Percentiles rank a stretch among this genome's conserved stretches.
Evolutionary conservation across 2,113 vertebrate species (phyloP).

Genomic region (Suricata suricatta): DNA sequence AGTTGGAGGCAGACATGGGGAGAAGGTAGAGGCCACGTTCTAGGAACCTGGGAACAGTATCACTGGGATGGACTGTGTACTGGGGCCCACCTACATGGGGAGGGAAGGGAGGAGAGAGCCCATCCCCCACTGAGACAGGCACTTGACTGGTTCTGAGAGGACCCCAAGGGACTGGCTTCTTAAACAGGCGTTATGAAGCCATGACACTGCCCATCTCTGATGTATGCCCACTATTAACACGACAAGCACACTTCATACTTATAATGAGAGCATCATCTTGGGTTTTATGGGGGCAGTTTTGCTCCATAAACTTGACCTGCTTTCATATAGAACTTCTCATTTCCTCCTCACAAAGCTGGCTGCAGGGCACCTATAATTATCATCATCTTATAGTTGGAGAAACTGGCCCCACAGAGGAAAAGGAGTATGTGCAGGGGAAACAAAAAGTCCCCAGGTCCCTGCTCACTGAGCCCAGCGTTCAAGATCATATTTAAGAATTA

Average conservation of each 20-base stretch:
- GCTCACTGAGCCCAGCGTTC: background rate
- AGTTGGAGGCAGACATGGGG: background rate
- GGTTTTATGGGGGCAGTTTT: conserved; percentile 42
- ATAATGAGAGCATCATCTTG: background rate
- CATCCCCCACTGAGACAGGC: too few species aligned
- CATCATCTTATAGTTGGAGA: conserved; percentile 14
- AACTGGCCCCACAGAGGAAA: background rate
- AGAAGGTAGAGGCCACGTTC: background rate
- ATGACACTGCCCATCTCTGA: background rate
- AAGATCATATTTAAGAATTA: background rate
- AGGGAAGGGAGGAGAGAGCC: background rate
- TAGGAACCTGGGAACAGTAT: background rate
- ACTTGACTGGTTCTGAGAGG: background rate
- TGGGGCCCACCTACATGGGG: background rate
- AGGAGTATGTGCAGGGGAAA: background rate
- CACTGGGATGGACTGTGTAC: background rate
- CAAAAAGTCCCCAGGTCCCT: background rate
- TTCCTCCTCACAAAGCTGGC: conserved; percentile 59
- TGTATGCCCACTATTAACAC: background rate
- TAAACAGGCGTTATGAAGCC: too few species aligned
- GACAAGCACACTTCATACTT: background rate
- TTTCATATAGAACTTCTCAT: conserved; percentile 48
- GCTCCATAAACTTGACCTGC: background rate
- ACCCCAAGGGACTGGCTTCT: background rate
- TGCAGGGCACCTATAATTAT: conserved; percentile 54